Evolutionary conservation across 2,888 invertebrate species (phyloP), one percentile per base, ranked within the genome.

Genomic region (Acrobasis suavella): DNA sequence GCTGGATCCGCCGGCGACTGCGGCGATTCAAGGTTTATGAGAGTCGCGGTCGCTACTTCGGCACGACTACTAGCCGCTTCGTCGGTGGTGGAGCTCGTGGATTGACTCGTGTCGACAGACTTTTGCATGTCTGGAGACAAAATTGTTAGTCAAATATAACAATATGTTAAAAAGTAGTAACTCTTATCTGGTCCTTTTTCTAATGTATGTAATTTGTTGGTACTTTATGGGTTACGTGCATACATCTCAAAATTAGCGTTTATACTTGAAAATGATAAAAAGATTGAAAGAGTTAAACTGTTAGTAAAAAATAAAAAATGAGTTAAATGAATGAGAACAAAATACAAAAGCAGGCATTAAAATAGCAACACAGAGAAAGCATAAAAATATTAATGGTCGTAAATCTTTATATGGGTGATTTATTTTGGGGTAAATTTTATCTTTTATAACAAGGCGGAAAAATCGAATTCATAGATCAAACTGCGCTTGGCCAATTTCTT

Each of bases 11-110:
- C 76, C 6, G 78, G 72, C 1, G 85, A 81, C 52, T 85, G 85
- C 0, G 91, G 91, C 3, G 90, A 89, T 74, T 91, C 91, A 67
- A 91, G 64, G 70, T 92, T 91, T 63, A 91, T 91, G 2, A 92
- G 80, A 0, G 91, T 87, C 0, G 80, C 92, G 1, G 90, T 90
- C 0, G 82, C 90, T n/a, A 92, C 91, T 62, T 90, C 88, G 5
- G 75, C 82, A 39, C 82, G 78, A 63, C 69, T 78, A 50, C 15
- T 56, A 0, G 42, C 42, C 1, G 83, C 74, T 46, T 89, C 88
- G 56, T 90, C 91, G 1, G 87, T 87, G 15, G 81, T 80, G 1
- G 90, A 87, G 62, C 89, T 91, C 1, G 88, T 88, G 9, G 90
- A 89, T 64, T 91, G 90, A 67, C 88, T 90, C 7, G 87, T 86